These are phyloP conservation scores for Lepus europaeus DNA, from an alignment of 2,113 vertebrate genomes.

Conservation along the genomic window DNA sequence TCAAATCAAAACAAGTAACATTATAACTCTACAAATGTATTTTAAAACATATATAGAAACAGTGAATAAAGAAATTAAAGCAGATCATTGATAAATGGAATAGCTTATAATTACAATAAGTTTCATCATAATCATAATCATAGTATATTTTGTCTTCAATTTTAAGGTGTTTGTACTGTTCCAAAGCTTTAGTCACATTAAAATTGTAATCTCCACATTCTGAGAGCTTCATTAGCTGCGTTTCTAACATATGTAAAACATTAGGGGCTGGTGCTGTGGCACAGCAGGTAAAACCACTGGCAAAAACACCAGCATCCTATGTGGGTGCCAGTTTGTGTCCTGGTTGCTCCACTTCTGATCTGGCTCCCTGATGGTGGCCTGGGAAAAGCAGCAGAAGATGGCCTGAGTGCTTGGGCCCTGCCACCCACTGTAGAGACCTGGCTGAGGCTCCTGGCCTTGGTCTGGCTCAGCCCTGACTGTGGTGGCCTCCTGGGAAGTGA, in stretches of 20 bases:
- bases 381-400: too few relatives aligned
- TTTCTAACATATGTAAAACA: background rate
- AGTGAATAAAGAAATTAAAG: background rate
- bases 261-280: background rate
- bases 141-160: background rate
- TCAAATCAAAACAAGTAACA: background rate
- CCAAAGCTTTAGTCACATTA: background rate
- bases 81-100: background rate
- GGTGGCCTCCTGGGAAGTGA: too few relatives aligned
- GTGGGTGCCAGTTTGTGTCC: too few relatives aligned
- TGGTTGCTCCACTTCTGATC: too few relatives aligned
- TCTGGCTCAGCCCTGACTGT: too few relatives aligned
- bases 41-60: background rate
- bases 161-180: background rate
- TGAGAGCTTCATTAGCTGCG: background rate
- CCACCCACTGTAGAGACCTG: too few relatives aligned
- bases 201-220: slow-evolving; percentile 8
- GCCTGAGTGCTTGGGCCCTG: too few relatives aligned
- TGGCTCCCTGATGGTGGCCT: too few relatives aligned
- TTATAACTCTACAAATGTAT: background rate
- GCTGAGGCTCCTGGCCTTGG: too few relatives aligned
- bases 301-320: too few relatives aligned
- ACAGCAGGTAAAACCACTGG: too few relatives aligned
- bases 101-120: background rate
- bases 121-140: background rate